Base-by-base conservation (phyloP, 2,113 vertebrate genomes). In the Psettodes erumei region DNA sequence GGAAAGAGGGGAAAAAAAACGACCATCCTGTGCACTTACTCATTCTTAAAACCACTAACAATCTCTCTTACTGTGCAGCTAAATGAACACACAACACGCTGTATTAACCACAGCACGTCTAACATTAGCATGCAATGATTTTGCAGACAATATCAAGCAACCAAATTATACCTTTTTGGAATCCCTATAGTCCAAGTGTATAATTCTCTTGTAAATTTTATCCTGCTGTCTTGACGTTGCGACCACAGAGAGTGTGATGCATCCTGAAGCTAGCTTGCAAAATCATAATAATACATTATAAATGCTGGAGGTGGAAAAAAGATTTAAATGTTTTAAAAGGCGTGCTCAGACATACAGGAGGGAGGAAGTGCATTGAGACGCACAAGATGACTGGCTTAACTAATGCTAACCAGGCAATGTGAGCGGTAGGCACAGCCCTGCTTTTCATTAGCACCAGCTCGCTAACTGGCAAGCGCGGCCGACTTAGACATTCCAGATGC, bases 361-460 rank as follows among this genome's bases (percentile, higher is more conserved):
- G n/a, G n/a, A n/a, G 33, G 12, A 74, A 32, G 65, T 19, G 40
- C 3, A 9, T 38, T 38, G 30, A 70, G 55, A 66, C 55, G 59
- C n/a, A 64, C 42, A 70, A n/a, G 65, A 64, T 70, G 42, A 61
- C 53, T 61, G 53, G 48, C 54, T 56, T 71, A 61, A 63, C 62
- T 74, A 83, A 82, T 69, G 75, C 33, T 65, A 43, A 69, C 40
- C 80, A 82, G 69, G 56, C 81, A 32, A 62, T 33, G 55, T 0
- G 37, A 83, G 71, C 16, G 40, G 75, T 62, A 60, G 71, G 40
- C 50, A 55, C 60, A 68, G 38, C 47, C 43, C 79, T 87, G 80
- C 53, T 72, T 84, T 74, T 82, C 75, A 90, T 90, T 88, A 91
- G 75, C 73, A 55, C 75, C 70, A 72, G 63, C 67, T 82, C 12